Conservation (phyloP, 2,888 invertebrate genomes). For the Leptinotarsa haldemani region DNA sequence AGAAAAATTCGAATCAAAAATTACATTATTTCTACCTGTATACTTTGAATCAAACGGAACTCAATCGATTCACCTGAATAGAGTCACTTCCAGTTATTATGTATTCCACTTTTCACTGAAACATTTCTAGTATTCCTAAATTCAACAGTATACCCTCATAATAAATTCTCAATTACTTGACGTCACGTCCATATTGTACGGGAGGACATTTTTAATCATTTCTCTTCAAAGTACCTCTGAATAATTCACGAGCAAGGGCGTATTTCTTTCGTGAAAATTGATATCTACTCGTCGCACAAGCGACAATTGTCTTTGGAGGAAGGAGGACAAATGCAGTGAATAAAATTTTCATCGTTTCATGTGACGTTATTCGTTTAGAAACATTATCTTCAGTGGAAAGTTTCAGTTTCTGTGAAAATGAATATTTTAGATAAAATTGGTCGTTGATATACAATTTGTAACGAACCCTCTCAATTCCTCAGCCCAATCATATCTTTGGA, state of each 20-base stretch:
- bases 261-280: background rate
- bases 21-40: no score
- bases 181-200: background rate
- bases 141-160: no score
- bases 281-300: background rate
- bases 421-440: no score
- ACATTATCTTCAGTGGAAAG: no score
- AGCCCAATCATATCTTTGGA: no score
- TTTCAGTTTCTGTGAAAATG: no score
- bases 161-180: background rate
- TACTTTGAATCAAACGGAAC: no score
- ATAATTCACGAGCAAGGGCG: background rate
- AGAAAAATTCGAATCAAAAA: no score
- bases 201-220: constrained; percentile 6
- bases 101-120: background rate
- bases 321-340: background rate
- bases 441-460: no score
- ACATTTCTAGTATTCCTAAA: background rate
- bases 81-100: no score
- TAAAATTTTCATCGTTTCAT: background rate
- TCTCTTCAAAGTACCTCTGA: background rate
- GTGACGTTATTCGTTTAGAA: background rate
- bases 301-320: background rate
- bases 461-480: no score
- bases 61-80: no score